phyloP scores from a whole-genome alignment of 1,140 invertebrate genomes.

The Tetramorium simillimum region DNA sequence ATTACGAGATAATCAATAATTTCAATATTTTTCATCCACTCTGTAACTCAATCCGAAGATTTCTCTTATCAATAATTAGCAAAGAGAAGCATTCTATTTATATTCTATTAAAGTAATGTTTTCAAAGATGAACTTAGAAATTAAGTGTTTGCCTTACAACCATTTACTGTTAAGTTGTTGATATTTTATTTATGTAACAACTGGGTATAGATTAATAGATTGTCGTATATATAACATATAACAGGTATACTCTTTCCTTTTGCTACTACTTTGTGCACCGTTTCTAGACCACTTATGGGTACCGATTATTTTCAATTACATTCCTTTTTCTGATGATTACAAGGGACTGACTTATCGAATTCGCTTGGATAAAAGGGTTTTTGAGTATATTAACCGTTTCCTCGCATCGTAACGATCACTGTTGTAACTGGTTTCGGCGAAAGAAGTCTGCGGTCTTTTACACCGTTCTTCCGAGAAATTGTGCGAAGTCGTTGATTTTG shows the following conservation, averaged over 20 bases:
- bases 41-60: not conserved
- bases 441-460: conserved; percentile 26
- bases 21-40: not conserved
- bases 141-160: not conserved
- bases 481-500: conserved; percentile 40
- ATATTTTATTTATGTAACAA: not conserved
- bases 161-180: not conserved
- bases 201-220: not conserved
- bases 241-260: not conserved
- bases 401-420: not conserved
- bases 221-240: not conserved
- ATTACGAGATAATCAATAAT: not conserved
- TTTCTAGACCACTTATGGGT: not conserved
- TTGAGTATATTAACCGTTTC: not conserved
- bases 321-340: not conserved
- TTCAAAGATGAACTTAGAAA: not conserved
- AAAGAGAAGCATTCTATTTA: not conserved
- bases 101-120: not conserved
- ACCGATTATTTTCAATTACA: not conserved
- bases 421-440: conserved; percentile 30
- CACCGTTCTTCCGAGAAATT: conserved; percentile 34
- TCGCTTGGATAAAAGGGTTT: not conserved
- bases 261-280: too few species aligned
- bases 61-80: not conserved
- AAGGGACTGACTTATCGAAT: not conserved